Percentiles rank a stretch among this genome's conserved stretches.
phyloP scores from a whole-genome alignment of 2,797 vertebrate genomes.

The Galaxias olidus region DNA sequence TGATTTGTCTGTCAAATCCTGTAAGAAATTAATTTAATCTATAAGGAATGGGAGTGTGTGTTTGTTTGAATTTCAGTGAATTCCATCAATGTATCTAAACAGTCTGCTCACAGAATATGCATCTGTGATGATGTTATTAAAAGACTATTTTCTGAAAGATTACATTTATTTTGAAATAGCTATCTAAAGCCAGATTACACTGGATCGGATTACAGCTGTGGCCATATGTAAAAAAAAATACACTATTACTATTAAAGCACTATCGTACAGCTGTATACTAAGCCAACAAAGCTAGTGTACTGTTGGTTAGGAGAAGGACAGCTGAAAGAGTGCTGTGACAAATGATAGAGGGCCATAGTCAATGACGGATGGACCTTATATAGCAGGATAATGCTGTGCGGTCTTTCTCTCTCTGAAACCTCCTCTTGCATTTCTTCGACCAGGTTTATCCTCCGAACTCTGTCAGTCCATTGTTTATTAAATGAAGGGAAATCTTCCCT shows the following conservation, averaged over 20 bases:
- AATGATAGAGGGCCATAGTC: no score
- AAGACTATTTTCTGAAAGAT: no score
- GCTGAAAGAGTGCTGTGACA: no score
- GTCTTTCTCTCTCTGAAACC: slow-evolving; percentile 40
- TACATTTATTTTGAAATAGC: not conserved
- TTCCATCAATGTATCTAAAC: not conserved
- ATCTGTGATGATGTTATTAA: no score
- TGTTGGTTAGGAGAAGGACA: no score
- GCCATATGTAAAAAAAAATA: no score
- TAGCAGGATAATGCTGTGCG: slow-evolving; percentile 42
- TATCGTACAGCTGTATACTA: no score
- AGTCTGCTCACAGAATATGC: no score
- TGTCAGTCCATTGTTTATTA: slow-evolving; percentile 77
- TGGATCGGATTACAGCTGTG: no score
- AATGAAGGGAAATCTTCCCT: slow-evolving; percentile 76
- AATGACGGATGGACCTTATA: slow-evolving; percentile 23
- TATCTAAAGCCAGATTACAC: no score
- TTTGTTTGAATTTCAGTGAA: not conserved
- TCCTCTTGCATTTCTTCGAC: slow-evolving; percentile 59
- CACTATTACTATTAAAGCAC: no score
- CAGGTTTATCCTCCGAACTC: slow-evolving; percentile 74
- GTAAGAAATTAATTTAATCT: slow-evolving; percentile 42
- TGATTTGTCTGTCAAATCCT: slow-evolving; percentile 48
- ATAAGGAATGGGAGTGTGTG: slow-evolving; percentile 16
- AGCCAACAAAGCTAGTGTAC: no score